Base-by-base conservation (phyloP, 1,140 invertebrate species). In the Heliconius congener region DNA sequence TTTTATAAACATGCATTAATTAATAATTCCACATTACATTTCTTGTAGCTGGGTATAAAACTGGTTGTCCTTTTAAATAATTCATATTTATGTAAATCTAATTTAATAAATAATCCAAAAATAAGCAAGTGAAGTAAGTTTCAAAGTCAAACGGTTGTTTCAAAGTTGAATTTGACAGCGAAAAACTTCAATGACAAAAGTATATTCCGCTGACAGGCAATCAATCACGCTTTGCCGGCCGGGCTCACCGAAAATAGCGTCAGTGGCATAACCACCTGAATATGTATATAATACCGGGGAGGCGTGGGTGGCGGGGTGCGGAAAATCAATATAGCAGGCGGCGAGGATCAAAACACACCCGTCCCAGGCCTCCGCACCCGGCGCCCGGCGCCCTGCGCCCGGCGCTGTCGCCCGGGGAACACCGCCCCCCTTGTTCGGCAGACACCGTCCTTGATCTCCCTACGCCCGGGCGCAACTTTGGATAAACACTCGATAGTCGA, bases 401-500 rank as follows among this genome's bases (percentile, higher is more conserved):
- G 13, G 42, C 70, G 37, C 87, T 66, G 88, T 93, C 91, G 88
- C 91, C 91, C 91, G 90, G 92, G 91, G 91, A 94, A 94, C 78
- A 92, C 91, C 90, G 71, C 30, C 90, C 87, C 91, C 89, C 91
- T 86, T 92, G 91, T 92, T 93, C 91, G 91, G 91, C 92, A 94
- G 93, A 94, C 93, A 88, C 89, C 93, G 93, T 91, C 93, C 93
- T 94, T 94, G 93, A 94, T 94, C 89, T 91, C 86, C 92, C 92
- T 86, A 86, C 86, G 86, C 87, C 88, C 88, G 87, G 86, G 88
- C 87, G 84, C 87, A 92, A 93, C 76, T 93, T 93, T 87, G 88
- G 90, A 92, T 93, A 93, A 93, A 93, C 91, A 93, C 87, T 92
- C 86, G 85, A 93, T 90, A 66, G 23, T 66, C 60, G 27, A 66